phyloP scores from a whole-genome alignment of 1,140 invertebrate genomes.

The Drosophila rufa region DNA sequence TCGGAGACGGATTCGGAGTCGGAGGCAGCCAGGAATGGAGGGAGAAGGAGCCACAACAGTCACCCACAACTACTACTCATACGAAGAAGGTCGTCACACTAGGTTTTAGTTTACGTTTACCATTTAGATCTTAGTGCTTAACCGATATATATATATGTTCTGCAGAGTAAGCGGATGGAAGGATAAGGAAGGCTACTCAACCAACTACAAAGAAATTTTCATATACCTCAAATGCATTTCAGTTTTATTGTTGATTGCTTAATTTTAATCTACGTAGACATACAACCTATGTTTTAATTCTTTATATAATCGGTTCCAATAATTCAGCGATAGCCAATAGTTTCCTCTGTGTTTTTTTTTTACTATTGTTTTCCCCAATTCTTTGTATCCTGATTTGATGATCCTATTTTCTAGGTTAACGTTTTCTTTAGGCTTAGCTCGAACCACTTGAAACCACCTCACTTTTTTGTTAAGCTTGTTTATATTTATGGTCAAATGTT shows the following conservation, averaged over 20 bases:
- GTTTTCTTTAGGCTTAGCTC: conserved; percentile 63
- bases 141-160: conserved; percentile 28
- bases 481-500: conserved; percentile 63
- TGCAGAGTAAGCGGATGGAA: conserved; percentile 36
- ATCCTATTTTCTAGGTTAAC: conserved; percentile 53
- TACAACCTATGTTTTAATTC: conserved; percentile 38
- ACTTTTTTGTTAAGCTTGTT: conserved; percentile 75
- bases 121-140: conserved; percentile 44
- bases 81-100: conserved; percentile 65
- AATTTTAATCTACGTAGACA: conserved; percentile 62
- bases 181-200: conserved; percentile 58
- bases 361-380: conserved; percentile 15
- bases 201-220: conserved; percentile 85
- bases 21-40: background rate
- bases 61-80: conserved; percentile 74
- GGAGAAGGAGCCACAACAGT: conserved; percentile 40
- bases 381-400: conserved; percentile 33
- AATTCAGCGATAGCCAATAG: conserved; percentile 27
- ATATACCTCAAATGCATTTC: conserved; percentile 85
- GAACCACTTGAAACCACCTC: conserved; percentile 81
- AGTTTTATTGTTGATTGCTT: conserved; percentile 84
- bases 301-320: conserved; percentile 36
- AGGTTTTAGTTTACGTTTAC: conserved; percentile 58
- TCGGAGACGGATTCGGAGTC: background rate
- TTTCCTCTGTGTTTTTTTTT: conserved; percentile 39